These are phyloP conservation scores for Apodemus sylvaticus DNA, from an alignment of 2,113 vertebrate species.

Conservation along the genomic window DNA sequence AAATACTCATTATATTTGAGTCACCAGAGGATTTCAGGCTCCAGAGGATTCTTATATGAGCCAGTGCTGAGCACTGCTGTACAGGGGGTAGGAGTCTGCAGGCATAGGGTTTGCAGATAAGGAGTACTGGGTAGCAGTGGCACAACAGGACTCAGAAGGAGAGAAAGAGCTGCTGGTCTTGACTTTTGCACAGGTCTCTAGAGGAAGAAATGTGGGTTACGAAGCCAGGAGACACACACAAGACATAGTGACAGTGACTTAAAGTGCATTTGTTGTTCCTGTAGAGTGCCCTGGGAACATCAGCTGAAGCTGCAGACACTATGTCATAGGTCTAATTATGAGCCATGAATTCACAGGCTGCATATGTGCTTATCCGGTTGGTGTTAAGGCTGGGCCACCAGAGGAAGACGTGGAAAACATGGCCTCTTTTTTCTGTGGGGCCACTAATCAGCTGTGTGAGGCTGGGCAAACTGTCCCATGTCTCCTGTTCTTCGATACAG, in stretches of 20 bases:
- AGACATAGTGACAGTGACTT: neutral
- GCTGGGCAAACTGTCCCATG: neutral
- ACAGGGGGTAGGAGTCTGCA: neutral
- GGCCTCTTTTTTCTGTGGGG: neutral
- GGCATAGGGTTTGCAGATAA: neutral
- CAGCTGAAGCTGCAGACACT: constrained; percentile 55
- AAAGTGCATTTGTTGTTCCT: neutral
- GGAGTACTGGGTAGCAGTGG: neutral
- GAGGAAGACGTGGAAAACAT: neutral
- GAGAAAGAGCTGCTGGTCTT: neutral
- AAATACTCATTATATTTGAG: neutral
- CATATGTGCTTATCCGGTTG: constrained; percentile 6
- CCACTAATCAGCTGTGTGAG: neutral
- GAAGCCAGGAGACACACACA: neutral
- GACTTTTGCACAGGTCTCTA: neutral
- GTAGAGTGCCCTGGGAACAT: neutral
- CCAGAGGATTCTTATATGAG: neutral
- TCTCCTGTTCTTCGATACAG: neutral
- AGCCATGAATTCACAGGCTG: constrained; percentile 58
- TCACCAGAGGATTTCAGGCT: neutral
- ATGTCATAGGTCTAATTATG: constrained; percentile 34
- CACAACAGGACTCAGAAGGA: neutral
- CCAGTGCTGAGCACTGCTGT: neutral
- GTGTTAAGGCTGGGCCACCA: neutral
- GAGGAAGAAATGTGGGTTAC: neutral